These are phyloP conservation scores for Agrilus biguttatus DNA, from an alignment of 2,888 invertebrate species.

Conservation along the genomic window DNA sequence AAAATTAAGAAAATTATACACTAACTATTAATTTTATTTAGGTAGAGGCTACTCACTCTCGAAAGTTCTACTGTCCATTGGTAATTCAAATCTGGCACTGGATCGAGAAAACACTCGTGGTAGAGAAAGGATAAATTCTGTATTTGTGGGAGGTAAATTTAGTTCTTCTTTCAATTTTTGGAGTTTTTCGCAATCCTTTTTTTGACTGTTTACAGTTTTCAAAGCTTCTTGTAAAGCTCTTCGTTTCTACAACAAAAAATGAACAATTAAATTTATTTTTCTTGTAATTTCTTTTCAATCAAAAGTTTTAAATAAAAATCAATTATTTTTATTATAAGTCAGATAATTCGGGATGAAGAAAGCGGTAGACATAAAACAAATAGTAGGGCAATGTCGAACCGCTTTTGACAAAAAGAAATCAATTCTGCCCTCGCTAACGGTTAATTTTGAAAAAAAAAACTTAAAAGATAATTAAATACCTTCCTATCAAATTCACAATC, in stretches of 20 bases:
- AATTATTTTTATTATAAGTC: too few relatives aligned
- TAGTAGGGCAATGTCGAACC: too few relatives aligned
- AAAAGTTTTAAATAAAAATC: too few relatives aligned
- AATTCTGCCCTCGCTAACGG: too few relatives aligned
- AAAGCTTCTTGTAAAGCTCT: conserved; percentile 56
- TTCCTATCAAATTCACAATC: conserved; percentile 55
- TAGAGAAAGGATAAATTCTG: conserved; percentile 47
- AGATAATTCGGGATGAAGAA: too few relatives aligned
- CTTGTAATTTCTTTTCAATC: too few relatives aligned
- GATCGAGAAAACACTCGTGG: conserved; percentile 63
- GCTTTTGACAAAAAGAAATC: too few relatives aligned
- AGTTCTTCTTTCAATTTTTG: conserved; percentile 35
- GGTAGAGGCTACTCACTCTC: conserved; percentile 22
- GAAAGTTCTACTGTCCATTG: conserved; percentile 46
- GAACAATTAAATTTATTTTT: too few relatives aligned
- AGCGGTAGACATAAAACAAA: too few relatives aligned
- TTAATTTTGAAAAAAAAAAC: too few relatives aligned
- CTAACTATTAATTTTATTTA: neutral
- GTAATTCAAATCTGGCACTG: conserved; percentile 60
- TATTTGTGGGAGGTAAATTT: conserved; percentile 34
- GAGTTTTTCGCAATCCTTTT: conserved; percentile 36
- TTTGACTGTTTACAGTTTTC: conserved; percentile 26
- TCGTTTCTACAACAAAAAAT: conserved; percentile 35
- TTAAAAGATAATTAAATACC: conserved; percentile 26
- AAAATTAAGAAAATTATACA: neutral